Evolutionary conservation across 2,113 vertebrate genomes (phyloP).

Genomic region (Kryptolebias marmoratus): DNA sequence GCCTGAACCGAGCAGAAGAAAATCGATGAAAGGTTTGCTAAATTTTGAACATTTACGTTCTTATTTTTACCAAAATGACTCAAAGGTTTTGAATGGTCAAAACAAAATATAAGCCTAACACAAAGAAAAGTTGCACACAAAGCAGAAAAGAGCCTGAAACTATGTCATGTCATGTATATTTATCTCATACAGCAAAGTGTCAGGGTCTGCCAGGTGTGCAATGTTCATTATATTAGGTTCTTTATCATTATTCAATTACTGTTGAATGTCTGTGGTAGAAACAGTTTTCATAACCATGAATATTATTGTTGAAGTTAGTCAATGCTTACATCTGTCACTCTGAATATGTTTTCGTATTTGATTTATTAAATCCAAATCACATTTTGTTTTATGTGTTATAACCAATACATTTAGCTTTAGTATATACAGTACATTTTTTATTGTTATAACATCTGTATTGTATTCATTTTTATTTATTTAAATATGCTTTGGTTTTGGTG

Average conservation of each 20-base stretch:
- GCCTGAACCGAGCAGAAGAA: slow-evolving; percentile 3
- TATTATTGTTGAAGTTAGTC: slow-evolving; percentile 66
- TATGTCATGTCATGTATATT: slow-evolving; percentile 45
- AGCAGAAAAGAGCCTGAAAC: slow-evolving; percentile 1
- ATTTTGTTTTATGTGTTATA: slow-evolving; percentile 10
- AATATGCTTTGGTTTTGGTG: slow-evolving; percentile 8
- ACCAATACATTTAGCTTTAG: slow-evolving; percentile 1
- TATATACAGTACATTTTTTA: neutral
- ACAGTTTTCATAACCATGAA: slow-evolving; percentile 36
- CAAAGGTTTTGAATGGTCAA: slow-evolving; percentile 12
- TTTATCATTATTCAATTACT: slow-evolving; percentile 32
- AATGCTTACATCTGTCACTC: slow-evolving; percentile 58
- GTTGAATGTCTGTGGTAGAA: slow-evolving; percentile 45
- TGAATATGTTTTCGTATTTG: slow-evolving; percentile 29
- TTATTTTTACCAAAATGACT: slow-evolving; percentile 18
- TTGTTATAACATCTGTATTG: neutral
- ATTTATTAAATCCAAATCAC: slow-evolving; percentile 4
- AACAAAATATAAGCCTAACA: slow-evolving; percentile 7
- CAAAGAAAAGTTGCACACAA: slow-evolving; percentile 1
- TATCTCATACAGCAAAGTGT: neutral
- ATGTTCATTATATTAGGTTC: slow-evolving; percentile 23
- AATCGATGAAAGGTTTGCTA: neutral
- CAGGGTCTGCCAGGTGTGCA: slow-evolving; percentile 13
- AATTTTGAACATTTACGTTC: slow-evolving; percentile 20
- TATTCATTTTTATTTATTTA: slow-evolving; percentile 3